Conservation (phyloP, 2,113 vertebrate species). For the Thalassarche chlororhynchos region DNA sequence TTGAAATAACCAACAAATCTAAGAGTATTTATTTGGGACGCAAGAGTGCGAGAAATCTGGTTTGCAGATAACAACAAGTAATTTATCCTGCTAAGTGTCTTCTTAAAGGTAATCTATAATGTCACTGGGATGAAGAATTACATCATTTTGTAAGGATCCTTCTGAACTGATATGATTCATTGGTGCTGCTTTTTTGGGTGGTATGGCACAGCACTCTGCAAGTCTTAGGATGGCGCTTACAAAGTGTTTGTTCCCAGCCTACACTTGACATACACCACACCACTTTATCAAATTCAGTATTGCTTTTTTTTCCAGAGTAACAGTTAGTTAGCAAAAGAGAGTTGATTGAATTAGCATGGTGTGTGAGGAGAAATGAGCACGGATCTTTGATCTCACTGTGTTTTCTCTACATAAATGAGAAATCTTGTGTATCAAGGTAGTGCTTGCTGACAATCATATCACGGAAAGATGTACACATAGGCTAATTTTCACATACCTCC, state of each 20-base stretch:
- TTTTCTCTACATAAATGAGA: not conserved
- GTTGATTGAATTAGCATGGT: not conserved
- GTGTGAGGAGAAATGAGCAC: not conserved
- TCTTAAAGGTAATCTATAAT: conserved; percentile 73
- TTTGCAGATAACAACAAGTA: conserved; percentile 60
- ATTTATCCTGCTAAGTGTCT: conserved; percentile 68
- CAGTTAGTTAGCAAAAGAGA: not conserved
- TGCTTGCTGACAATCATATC: not conserved
- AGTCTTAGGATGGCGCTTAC: not conserved
- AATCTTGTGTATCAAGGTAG: not conserved
- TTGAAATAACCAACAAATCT: conserved; percentile 52
- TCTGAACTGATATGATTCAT: conserved; percentile 25
- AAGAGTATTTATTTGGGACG: conserved; percentile 56
- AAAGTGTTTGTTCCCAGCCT: not conserved
- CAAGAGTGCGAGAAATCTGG: conserved; percentile 27
- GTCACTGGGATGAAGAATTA: conserved; percentile 65
- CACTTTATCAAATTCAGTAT: not conserved
- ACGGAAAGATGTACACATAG: not conserved
- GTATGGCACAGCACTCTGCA: not conserved
- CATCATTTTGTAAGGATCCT: conserved; percentile 48
- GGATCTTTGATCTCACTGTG: not conserved
- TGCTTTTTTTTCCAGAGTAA: not conserved
- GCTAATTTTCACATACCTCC: not conserved
- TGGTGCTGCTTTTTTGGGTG: not conserved
- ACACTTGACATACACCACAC: not conserved